Evolutionary conservation across 2,888 invertebrate species (phyloP).

Genomic region (Dorcus hopei): DNA sequence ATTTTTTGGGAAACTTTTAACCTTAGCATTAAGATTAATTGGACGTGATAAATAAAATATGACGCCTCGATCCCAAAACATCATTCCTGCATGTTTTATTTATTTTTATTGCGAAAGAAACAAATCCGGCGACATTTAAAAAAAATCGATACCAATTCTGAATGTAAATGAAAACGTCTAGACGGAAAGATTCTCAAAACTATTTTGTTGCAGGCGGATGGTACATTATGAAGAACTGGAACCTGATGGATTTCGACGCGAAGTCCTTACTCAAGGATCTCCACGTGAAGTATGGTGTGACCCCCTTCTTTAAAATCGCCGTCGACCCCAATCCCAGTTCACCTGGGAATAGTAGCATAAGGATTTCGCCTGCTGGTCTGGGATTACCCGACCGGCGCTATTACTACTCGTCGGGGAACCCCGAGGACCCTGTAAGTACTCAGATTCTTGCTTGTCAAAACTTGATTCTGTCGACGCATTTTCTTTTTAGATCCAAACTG

Average conservation of each 20-base stretch:
- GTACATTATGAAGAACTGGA: constrained; percentile 51
- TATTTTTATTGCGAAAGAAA: too few species aligned
- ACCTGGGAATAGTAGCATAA: constrained; percentile 50
- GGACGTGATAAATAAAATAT: too few species aligned
- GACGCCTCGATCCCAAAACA: too few species aligned
- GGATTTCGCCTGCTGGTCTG: constrained; percentile 55
- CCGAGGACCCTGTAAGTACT: constrained; percentile 44
- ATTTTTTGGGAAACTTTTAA: too few species aligned
- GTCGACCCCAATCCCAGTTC: constrained; percentile 53
- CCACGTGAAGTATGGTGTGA: constrained; percentile 51
- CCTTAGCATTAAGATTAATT: too few species aligned
- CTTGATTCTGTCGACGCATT: not conserved
- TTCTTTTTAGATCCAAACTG: constrained; percentile 46
- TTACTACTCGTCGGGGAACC: constrained; percentile 44
- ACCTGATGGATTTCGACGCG: constrained; percentile 46
- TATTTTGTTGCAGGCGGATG: constrained; percentile 50
- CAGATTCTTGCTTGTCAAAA: not conserved
- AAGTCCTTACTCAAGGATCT: constrained; percentile 45
- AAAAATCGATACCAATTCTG: too few species aligned
- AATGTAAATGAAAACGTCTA: too few species aligned
- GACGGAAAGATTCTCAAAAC: too few species aligned
- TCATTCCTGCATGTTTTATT: too few species aligned
- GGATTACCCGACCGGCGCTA: constrained; percentile 55
- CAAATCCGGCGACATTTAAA: too few species aligned
- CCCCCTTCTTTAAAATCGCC: constrained; percentile 53